Base-by-base conservation (phyloP, 2,113 vertebrate genomes). In the Thermophis baileyi region DNA sequence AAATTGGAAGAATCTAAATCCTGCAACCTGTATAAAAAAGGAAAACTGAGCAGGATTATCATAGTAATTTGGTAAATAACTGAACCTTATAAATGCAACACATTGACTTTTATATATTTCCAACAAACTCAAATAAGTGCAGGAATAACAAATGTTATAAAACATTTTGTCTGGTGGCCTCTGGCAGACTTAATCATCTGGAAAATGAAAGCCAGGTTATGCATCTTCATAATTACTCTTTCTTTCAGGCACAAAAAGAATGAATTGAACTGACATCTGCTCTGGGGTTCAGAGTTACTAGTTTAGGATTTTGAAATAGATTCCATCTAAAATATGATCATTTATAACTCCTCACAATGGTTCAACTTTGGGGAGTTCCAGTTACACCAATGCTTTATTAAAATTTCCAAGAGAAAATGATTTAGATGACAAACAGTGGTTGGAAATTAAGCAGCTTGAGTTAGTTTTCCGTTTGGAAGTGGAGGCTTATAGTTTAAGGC, bases 181-280 rank as follows among this genome's bases (percentile, higher is more conserved):
- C 54, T 94, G 91, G 24, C 46, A 95, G 46, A 69, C 44, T 50
- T 90, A 94, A 93, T 95, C 11, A 94, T 89, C 60, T 25, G 0
- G 89, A 96, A 97, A 96, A 97, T 96, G n/a, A 97, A 96, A 96
- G 20, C 6, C 30, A 6, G 93, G 1, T 94, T 94, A 93, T 74
- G 30, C 30, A 89, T 50, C n/a, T 93, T 95, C 87, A 57, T 85
- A 93, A 91, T 89, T 96, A 1, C 88, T 54, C 25, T 91, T 95
- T 95, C 92, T 91, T 91, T 93, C 0, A 95, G 91, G 81, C 54
- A 91, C 49, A 96, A 93, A 24, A 89, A 86, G 57, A 95, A 94
- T 0, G 88, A 95, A 95, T 94, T 91, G 6, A 96, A 92, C n/a
- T 87, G 25, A 35, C 90, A 96, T 95, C 92, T 96, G 53, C 92